Evolutionary conservation across 1,140 invertebrate species (phyloP), one percentile per base, ranked within the genome.

Genomic region (Ceratina calcarata): DNA sequence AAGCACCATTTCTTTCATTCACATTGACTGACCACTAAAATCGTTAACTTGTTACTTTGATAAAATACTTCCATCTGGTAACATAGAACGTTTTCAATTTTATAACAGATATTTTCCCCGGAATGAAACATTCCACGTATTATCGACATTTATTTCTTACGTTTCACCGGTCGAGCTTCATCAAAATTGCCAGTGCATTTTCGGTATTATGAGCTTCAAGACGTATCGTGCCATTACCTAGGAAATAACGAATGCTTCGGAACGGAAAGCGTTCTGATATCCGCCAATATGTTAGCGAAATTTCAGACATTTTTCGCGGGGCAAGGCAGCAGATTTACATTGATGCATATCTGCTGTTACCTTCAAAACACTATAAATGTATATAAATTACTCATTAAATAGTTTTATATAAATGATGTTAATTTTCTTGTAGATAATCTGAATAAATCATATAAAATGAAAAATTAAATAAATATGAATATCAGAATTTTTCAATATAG

Each of bases 171-270:
- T 16, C 24, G 12, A 32, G 27, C 24, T 55, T 55, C 18, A 16
- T 32, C 16, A 55, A 27, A 69, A 69, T 69, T n/a, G 67, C 67
- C 51, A n/a, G 51, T 27, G 18, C 18, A 69, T 69, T 32, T 3
- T 27, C 3, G 24, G n/a, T 32, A 10, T 20, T 20, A 20, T 32
- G 18, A 57, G 24, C n/a, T 16, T 16, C 51, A 69, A 32, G 24
- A 69, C 0, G 8, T 32, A 57, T 57, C 51, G 51, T 27, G 16
- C 51, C 51, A 32, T 69, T 55, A 13, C 6, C 13, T 22, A 24
- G 24, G 51, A 51, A 53, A 45, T 68, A 53, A 51, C 22, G 45
- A 68, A 22, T 51, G 18, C 24, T 53, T 24, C 13, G 32, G 65
- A 49, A 51, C 65, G 22, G 22, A 68, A 53, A 18, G 66, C 37